These are phyloP conservation scores for Alligator sinensis DNA, from an alignment of 2,113 vertebrate genomes.

Conservation along the genomic window DNA sequence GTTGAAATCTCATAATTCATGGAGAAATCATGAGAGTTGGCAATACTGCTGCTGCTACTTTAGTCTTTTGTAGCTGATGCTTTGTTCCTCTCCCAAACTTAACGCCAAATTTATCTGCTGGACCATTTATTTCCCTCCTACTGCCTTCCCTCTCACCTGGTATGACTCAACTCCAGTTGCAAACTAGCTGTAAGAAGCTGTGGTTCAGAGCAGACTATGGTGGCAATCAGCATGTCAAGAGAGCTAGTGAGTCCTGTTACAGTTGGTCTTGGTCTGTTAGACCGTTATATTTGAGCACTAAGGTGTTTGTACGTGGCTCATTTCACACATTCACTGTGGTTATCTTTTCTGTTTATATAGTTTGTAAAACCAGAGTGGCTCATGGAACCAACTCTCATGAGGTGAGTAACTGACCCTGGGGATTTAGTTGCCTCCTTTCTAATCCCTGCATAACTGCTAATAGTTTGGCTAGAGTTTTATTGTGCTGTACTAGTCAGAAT, in stretches of 20 bases:
- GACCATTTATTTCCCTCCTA: background rate
- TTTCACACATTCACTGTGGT: background rate
- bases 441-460: background rate
- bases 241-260: background rate
- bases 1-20: background rate
- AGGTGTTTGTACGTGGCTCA: background rate
- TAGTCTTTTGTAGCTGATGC: background rate
- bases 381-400: slow-evolving; percentile 99
- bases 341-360: slow-evolving; percentile 76
- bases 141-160: background rate
- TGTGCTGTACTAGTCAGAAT: background rate
- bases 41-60: background rate
- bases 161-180: background rate
- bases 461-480: background rate
- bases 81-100: background rate
- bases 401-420: slow-evolving; percentile 81
- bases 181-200: background rate
- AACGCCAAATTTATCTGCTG: background rate
- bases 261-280: slow-evolving; percentile 9
- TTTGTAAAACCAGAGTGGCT: slow-evolving; percentile 99
- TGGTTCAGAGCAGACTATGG: background rate
- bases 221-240: background rate
- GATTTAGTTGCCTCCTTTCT: background rate
- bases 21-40: background rate
- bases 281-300: background rate